Conservation (phyloP, 2,888 invertebrate species). For the Drosophila falleni region DNA sequence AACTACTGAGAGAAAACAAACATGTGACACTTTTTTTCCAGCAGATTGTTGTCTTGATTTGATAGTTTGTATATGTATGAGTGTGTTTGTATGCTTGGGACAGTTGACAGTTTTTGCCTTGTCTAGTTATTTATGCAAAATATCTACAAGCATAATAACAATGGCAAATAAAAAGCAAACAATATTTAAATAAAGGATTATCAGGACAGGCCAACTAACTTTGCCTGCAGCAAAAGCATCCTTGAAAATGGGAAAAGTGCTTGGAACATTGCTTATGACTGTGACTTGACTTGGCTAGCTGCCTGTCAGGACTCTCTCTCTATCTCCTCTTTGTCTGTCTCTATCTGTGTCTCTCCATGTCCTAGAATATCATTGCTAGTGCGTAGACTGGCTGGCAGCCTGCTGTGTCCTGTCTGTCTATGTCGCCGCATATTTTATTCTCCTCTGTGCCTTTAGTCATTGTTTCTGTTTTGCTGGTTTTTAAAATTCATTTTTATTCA, state of each 20-base stretch:
- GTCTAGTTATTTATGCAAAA: slow-evolving; percentile 76
- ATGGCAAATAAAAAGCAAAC: slow-evolving; percentile 70
- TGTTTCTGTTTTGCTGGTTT: slow-evolving; percentile 44
- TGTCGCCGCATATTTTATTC: slow-evolving; percentile 64
- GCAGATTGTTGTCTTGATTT: slow-evolving; percentile 48
- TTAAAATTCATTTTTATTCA: slow-evolving; percentile 77
- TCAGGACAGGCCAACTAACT: slow-evolving; percentile 53
- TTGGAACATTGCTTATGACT: slow-evolving; percentile 42
- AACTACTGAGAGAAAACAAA: slow-evolving; percentile 28
- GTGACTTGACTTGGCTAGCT: slow-evolving; percentile 26
- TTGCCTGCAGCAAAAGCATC: slow-evolving; percentile 52
- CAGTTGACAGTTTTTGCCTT: slow-evolving; percentile 39
- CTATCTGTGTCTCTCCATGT: not conserved
- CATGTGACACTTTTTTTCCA: slow-evolving; percentile 45
- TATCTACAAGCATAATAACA: slow-evolving; percentile 71
- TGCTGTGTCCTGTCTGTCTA: slow-evolving; percentile 48
- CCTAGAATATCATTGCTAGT: slow-evolving; percentile 31
- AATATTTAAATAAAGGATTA: slow-evolving; percentile 80
- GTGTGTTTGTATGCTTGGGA: slow-evolving; percentile 20
- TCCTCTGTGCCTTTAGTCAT: slow-evolving; percentile 12
- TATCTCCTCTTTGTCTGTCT: slow-evolving; percentile 5
- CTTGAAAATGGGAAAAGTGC: slow-evolving; percentile 36
- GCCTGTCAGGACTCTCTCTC: slow-evolving; percentile 33
- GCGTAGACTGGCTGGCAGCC: slow-evolving; percentile 76
- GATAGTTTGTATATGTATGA: slow-evolving; percentile 38